Conservation (phyloP, 2,113 vertebrate genomes). For the Rissa tridactyla region DNA sequence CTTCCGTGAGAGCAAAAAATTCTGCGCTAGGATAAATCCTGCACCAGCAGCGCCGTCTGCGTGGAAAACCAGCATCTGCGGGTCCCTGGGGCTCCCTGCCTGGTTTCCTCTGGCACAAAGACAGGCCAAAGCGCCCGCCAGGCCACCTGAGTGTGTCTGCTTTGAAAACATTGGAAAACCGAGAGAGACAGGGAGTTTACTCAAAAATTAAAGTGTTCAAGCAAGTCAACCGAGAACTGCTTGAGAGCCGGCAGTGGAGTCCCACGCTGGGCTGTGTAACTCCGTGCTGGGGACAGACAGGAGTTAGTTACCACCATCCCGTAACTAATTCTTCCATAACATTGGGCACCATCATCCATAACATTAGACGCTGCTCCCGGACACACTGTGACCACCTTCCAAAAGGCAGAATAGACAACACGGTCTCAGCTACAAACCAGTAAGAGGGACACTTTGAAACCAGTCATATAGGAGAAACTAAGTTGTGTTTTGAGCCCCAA, state of each 20-base stretch:
- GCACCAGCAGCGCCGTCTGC: accelerated
- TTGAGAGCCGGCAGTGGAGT: too few species aligned
- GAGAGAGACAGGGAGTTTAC: background rate
- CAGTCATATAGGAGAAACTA: background rate
- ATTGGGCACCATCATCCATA: too few species aligned
- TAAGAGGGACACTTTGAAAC: background rate
- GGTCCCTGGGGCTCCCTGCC: background rate
- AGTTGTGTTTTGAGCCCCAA: background rate
- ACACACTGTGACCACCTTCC: accelerated
- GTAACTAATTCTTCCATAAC: too few species aligned
- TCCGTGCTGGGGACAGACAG: accelerated
- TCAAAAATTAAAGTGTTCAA: too few species aligned
- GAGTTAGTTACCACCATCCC: too few species aligned
- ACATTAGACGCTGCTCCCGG: accelerated
- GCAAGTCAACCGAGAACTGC: background rate
- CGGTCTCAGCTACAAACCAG: accelerated
- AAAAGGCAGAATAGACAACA: accelerated
- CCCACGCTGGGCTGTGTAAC: background rate
- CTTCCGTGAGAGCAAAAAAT: background rate
- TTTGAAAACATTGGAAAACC: background rate
- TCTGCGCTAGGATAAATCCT: too few species aligned
- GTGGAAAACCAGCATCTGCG: background rate
- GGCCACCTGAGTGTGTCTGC: too few species aligned
- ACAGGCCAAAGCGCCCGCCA: too few species aligned
- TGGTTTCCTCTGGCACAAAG: background rate